Evolutionary conservation across 2,888 invertebrate species (phyloP).

Genomic region (Glaucopsyche alexis): DNA sequence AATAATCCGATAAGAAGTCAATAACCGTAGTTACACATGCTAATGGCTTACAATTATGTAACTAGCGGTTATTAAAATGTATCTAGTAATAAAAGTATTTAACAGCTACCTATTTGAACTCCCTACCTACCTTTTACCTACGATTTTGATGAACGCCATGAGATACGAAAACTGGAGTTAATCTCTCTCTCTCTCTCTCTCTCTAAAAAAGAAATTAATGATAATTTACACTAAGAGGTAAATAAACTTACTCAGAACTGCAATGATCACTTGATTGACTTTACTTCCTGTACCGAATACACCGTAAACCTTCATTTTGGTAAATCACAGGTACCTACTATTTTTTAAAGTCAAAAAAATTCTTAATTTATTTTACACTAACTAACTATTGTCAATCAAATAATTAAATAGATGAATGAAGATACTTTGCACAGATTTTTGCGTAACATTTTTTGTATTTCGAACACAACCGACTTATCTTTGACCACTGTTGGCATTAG

Average conservation of each 20-base stretch:
- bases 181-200: too few relatives aligned
- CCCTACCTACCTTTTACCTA: too few relatives aligned
- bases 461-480: constrained; percentile 3
- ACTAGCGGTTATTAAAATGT: too few relatives aligned
- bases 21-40: too few relatives aligned
- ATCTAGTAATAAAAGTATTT: too few relatives aligned
- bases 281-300: constrained; percentile 58
- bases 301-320: constrained; percentile 48
- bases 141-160: too few relatives aligned
- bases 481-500: constrained; percentile 20
- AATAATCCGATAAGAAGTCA: too few relatives aligned
- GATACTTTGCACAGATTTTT: neutral
- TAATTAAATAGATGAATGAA: constrained; percentile 3
- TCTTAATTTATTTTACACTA: neutral
- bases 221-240: neutral
- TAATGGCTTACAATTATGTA: too few relatives aligned
- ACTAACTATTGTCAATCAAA: constrained; percentile 5
- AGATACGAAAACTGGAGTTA: too few relatives aligned
- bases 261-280: constrained; percentile 62
- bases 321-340: neutral
- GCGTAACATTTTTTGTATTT: constrained; percentile 12
- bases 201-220: neutral
- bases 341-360: neutral
- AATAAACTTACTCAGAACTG: constrained; percentile 56
- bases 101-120: too few relatives aligned